Conservation (phyloP, 1,140 invertebrate species). For the Halesus radiatus region DNA sequence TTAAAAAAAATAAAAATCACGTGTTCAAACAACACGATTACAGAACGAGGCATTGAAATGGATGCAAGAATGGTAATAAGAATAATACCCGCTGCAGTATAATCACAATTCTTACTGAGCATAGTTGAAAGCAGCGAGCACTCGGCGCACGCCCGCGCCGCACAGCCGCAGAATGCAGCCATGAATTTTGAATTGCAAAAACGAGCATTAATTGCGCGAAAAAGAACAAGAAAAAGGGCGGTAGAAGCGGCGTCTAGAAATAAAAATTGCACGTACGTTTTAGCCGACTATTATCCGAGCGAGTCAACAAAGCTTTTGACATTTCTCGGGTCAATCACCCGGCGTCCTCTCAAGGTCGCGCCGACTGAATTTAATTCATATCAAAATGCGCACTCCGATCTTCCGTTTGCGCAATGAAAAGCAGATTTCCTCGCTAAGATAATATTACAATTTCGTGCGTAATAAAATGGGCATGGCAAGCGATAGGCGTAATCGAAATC, state of each 20-base stretch:
- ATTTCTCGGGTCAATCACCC: slow-evolving; percentile 48
- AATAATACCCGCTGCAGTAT: too few species aligned
- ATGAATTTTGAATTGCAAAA: neutral
- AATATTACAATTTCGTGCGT: neutral
- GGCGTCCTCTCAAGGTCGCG: slow-evolving; percentile 44
- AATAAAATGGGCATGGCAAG: too few species aligned
- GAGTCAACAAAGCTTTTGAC: slow-evolving; percentile 50
- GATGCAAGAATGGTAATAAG: too few species aligned
- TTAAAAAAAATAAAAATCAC: too few species aligned
- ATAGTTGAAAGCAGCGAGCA: neutral
- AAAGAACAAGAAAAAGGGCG: slow-evolving; percentile 10
- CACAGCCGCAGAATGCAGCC: slow-evolving; percentile 8
- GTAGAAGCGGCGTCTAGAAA: slow-evolving; percentile 13
- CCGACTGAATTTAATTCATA: slow-evolving; percentile 35
- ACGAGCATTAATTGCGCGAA: neutral
- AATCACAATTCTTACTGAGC: too few species aligned
- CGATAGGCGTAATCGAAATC: too few species aligned
- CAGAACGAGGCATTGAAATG: too few species aligned
- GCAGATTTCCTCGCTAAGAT: slow-evolving; percentile 7
- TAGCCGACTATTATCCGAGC: slow-evolving; percentile 12
- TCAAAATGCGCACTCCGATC: slow-evolving; percentile 30
- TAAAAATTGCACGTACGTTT: slow-evolving; percentile 27
- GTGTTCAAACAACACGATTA: too few species aligned
- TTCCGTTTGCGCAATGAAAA: slow-evolving; percentile 21
- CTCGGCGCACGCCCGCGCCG: neutral